Base-by-base conservation (phyloP, 2,888 invertebrate species). In the Pherbina coryleti region DNA sequence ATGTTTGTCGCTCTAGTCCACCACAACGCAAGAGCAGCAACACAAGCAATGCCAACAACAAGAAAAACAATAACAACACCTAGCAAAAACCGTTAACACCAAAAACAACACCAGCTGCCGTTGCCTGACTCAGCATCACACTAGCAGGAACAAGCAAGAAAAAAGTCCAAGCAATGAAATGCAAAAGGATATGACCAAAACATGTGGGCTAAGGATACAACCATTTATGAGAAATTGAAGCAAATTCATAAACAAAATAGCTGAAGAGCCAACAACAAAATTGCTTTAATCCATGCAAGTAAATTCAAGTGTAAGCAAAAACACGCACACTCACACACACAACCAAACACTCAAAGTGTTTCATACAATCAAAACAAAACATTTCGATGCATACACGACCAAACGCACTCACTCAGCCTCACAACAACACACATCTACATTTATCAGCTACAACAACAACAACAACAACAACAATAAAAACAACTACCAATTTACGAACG, bases 191-290 rank as follows among this genome's bases (percentile, higher is more conserved):
- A 55, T 53, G 75, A 75, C 75, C 75, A 55, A 75, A 75, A 75
- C 75, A 75, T 75, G 75, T 67, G 66, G 75, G 66, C 67, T 34
- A 67, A 53, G 75, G 75, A 75, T 75, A 67, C 67, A 67, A 75
- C 67, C 75, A 75, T 34, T 60, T 60, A 75, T 53, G 60, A 75
- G 75, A 19, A 75, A 60, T 62, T 62, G 55, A 62, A 67, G 37
- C 67, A 66, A 75, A 66, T 34, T 49, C 66, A 69, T 19, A 69
- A 44, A 49, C 44, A 69, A 51, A 51, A 44, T 73, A 8, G 70
- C 31, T n/a, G 0, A 49, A 53, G 25, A 49, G 51, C 17, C 44
- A 25, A 5, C 53, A 71, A n/a, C 70, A 70, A 53, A 8, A 70
- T 28, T 2, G 11, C 37, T n/a, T 19, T 22, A 51, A 55, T 55